A percentile compares a stretch with the other conserved stretches of the same genome.
Conservation (phyloP, 2,888 invertebrate species). For the Cactoblastis cactorum region DNA sequence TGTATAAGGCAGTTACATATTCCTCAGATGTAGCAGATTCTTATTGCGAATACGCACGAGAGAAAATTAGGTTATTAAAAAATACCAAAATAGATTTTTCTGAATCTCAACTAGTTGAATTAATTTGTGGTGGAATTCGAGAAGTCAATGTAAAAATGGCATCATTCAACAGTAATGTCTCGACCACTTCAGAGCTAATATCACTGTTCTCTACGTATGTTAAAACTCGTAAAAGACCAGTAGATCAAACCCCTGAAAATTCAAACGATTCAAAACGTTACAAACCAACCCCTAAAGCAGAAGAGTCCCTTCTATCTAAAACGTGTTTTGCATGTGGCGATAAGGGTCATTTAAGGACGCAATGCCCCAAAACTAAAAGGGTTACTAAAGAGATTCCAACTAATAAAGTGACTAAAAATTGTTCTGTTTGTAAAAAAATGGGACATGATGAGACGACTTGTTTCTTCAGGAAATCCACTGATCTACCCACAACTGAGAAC, state of each 20-base stretch:
- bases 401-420: background rate
- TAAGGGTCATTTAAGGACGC: background rate
- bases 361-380: background rate
- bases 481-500: background rate
- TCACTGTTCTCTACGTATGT: slow-evolving; percentile 24
- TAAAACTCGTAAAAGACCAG: slow-evolving; percentile 33
- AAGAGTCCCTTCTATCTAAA: background rate
- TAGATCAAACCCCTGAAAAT: background rate
- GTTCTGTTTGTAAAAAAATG: slow-evolving; percentile 21
- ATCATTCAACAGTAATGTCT: slow-evolving; percentile 24
- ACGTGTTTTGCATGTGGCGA: background rate
- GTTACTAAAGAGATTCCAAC: too few species aligned
- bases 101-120: slow-evolving; percentile 19
- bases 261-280: background rate
- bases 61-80: slow-evolving; percentile 20
- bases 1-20: slow-evolving; percentile 20
- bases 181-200: slow-evolving; percentile 24
- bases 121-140: slow-evolving; percentile 13
- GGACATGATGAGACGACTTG: slow-evolving; percentile 19
- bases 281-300: background rate
- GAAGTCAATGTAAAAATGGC: slow-evolving; percentile 27
- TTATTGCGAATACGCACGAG: slow-evolving; percentile 21
- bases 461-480: background rate
- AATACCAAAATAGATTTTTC: slow-evolving; percentile 20
- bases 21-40: slow-evolving; percentile 19